Evolutionary conservation across 1,140 invertebrate species (phyloP), one percentile per base, ranked within the genome.

Genomic region (Drosophila gunungcola): DNA sequence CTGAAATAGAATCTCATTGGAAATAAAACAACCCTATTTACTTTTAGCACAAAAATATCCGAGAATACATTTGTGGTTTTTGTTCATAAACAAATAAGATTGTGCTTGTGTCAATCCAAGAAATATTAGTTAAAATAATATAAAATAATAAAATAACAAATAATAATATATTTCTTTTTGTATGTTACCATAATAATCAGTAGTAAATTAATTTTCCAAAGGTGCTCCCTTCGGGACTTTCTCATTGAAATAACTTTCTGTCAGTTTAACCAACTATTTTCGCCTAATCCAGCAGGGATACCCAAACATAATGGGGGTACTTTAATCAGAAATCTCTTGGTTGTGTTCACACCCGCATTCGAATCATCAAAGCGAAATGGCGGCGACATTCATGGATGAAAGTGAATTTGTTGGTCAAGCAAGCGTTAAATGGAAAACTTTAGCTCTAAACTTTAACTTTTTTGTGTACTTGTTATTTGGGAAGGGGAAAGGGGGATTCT

Each of bases 341-440:
- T 41, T 38, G 27, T 56, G 67, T 64, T 74, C 34, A 51, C 73
- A 60, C 70, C 78, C 73, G 67, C 78, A 73, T 78, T 16, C 41
- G 29, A 38, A 39, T 68, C 73, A 77, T 77, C 63, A 77, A 77
- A 77, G 74, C 74, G 73, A 77, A 69, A 65, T 57, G 73, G 52
- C 43, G 68, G 52, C 65, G 32, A 74, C 58, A 53, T 60, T 48
- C 67, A 45, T 51, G 64, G 76, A 83, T 78, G 60, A 78, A 83
- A 83, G 80, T 78, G 80, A 83, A 83, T 83, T 83, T 58, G 63
- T 65, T 64, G 78, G 68, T 72, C 74, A 83, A 65, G 73, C 73
- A 81, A 62, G 69, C 80, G 80, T 69, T 74, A 78, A 82, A 82
- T 67, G 69, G 55, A 52, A 82, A 82, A 82, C 79, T 82, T 82